Evolutionary conservation across 2,113 vertebrate genomes (phyloP), one percentile per base, ranked within the genome.

Genomic region (Australoheros scitulus): DNA sequence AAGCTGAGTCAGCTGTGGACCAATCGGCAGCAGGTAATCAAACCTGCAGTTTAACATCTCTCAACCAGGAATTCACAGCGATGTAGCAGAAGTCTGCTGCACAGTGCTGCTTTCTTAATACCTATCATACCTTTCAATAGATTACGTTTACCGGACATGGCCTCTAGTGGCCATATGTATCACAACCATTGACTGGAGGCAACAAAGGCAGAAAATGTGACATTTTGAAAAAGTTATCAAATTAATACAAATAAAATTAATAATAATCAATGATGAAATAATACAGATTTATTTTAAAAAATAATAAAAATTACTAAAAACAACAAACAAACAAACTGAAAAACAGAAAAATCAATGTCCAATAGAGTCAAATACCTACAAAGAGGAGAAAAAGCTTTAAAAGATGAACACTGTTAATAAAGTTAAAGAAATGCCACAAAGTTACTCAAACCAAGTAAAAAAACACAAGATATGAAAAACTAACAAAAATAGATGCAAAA

Each of bases 21-120:
- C 68, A 5, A 70, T 81, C 81, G 81, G 85, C 87, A 85, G 90
- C 90, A 93, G 92, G 93, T 93, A 84, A 82, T 41, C 65, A 63
- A 5, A 58, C 15, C 59, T 38, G 47, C 43, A 47, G 47, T 13
- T 15, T 14, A 70, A 20, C 43, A 32, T 3, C 15, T 43, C 17
- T 77, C 11, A 77, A n/a, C 0, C 26, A 52, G 47, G 26, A 72
- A 32, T 72, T 52, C 26, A 72, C 26, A 72, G 43, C 11, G 26
- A 52, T 32, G 43, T 52, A 6, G 0, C 65, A 20, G 65, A 32
- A 20, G 68, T 32, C 43, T 0, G 55, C 55, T 10, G 5, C 17
- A 10, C 52, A n/a, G 52, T 56, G 52, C 52, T 56, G 17, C 24
- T 20, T 11, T 72, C 17, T 32, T 32, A 52, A 20, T 70, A 8